Evolutionary conservation across 1,140 invertebrate genomes (phyloP).

Genomic region (Sitobion miscanthi): DNA sequence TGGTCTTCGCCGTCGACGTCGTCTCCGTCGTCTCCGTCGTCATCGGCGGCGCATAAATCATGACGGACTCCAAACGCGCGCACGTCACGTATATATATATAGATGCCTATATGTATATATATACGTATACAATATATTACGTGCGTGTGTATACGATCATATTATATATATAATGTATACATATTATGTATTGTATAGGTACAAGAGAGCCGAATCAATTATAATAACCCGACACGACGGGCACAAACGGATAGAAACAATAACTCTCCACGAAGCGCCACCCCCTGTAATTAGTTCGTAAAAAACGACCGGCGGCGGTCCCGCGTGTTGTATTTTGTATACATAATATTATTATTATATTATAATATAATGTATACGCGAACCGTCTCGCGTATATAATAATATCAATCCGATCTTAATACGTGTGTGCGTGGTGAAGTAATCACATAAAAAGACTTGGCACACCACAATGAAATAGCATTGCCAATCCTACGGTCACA

Average conservation of each 20-base stretch:
- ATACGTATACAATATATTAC: background rate
- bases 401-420: background rate
- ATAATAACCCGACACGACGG: constrained; percentile 22
- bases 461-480: too few relatives aligned
- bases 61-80: background rate
- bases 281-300: constrained; percentile 50
- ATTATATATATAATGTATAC: background rate
- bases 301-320: constrained; percentile 13
- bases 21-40: background rate
- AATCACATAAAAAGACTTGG: too few relatives aligned
- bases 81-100: background rate
- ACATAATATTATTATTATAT: background rate
- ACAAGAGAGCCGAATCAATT: constrained; percentile 1
- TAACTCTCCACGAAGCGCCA: constrained; percentile 30
- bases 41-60: constrained; percentile 22
- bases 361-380: background rate
- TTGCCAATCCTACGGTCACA: too few relatives aligned
- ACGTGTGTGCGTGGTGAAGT: background rate
- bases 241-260: constrained; percentile 16
- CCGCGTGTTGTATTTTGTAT: background rate
- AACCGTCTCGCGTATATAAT: background rate
- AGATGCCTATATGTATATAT: background rate
- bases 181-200: background rate
- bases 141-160: background rate
- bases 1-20: background rate